Evolutionary conservation across 2,888 invertebrate genomes (phyloP).

Genomic region (Cryptophagus acutangulus): DNA sequence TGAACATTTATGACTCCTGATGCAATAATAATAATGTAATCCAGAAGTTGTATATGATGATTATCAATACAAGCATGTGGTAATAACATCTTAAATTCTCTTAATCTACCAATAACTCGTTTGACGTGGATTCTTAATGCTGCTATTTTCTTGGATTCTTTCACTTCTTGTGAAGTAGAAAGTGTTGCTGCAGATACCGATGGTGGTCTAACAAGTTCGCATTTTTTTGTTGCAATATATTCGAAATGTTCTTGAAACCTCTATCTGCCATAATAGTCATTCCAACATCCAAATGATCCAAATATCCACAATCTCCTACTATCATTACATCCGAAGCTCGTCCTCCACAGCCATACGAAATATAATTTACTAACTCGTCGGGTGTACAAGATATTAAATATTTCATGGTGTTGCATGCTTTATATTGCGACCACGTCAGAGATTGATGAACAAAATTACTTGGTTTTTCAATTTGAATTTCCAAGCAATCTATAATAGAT

Average conservation of each 20-base stretch:
- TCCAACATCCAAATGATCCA: conserved; percentile 12
- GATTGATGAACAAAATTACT: conserved; percentile 27
- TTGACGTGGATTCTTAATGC: conserved; percentile 6
- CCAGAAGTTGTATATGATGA: conserved; percentile 19
- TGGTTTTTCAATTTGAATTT: conserved; percentile 31
- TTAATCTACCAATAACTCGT: conserved; percentile 2
- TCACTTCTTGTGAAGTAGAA: not conserved
- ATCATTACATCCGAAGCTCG: conserved; percentile 27
- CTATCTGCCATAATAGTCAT: conserved; percentile 11
- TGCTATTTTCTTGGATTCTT: conserved; percentile 3
- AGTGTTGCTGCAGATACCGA: not conserved
- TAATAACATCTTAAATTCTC: conserved; percentile 6
- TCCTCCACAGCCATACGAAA: conserved; percentile 33
- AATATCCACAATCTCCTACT: conserved; percentile 22
- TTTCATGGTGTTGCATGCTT: conserved; percentile 29
- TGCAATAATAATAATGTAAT: conserved; percentile 19
- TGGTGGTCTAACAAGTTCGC: conserved; percentile 2
- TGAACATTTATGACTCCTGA: not conserved
- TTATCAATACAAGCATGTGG: conserved; percentile 15
- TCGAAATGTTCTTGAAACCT: conserved; percentile 7
- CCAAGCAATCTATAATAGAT: conserved; percentile 28
- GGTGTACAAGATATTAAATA: conserved; percentile 28
- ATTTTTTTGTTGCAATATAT: not conserved
- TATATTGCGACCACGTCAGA: conserved; percentile 38
- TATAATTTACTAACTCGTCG: conserved; percentile 32